Percentiles rank a stretch among this genome's conserved stretches.
Evolutionary conservation across 2,113 vertebrate species (phyloP).

Genomic region (Anser cygnoides): DNA sequence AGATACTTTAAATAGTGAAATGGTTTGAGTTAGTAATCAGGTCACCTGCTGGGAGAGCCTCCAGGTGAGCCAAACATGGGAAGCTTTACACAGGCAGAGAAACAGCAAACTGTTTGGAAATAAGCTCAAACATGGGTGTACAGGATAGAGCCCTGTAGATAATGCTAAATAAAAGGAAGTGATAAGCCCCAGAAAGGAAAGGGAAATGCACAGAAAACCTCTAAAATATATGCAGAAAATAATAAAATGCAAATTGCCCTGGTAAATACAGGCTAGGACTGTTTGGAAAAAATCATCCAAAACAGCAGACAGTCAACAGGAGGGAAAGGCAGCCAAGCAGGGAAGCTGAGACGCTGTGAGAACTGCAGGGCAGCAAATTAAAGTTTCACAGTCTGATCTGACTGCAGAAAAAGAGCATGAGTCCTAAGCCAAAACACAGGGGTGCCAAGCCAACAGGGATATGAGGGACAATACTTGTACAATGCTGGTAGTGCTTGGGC

Average conservation of each 20-base stretch:
- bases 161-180: neutral
- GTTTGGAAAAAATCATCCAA: neutral
- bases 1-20: neutral
- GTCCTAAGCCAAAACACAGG: neutral
- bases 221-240: neutral
- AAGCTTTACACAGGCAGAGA: neutral
- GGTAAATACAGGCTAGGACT: neutral
- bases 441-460: neutral
- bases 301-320: neutral
- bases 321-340: slow-evolving; percentile 17
- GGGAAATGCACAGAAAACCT: neutral
- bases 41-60: neutral
- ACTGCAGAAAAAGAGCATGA: neutral
- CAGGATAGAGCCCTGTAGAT: neutral
- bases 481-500: neutral
- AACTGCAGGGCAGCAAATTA: neutral
- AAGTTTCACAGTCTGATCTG: neutral
- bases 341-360: neutral
- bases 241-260: neutral
- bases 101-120: neutral
- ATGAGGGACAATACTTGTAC: neutral
- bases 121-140: neutral
- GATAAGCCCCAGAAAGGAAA: neutral
- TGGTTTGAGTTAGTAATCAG: neutral
- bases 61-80: neutral